Conservation (phyloP, 2,888 invertebrate genomes). For the Crocallis elinguaria region DNA sequence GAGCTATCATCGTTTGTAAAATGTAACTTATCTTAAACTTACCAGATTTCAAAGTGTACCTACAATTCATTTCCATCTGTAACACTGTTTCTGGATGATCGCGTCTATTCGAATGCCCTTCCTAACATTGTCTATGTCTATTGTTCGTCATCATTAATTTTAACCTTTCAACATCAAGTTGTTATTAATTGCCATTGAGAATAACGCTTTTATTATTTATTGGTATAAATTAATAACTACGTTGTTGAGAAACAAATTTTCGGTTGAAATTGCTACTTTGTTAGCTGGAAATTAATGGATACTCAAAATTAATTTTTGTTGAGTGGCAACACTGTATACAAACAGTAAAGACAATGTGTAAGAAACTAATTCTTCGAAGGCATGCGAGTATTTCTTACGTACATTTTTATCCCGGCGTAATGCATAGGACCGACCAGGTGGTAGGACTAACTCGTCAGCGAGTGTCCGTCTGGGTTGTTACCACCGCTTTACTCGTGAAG, state of each 20-base stretch:
- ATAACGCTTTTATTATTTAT: slow-evolving; percentile 39
- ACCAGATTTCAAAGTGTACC: slow-evolving; percentile 6
- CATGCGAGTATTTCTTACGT: no score
- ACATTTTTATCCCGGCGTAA: no score
- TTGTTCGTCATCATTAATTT: slow-evolving; percentile 39
- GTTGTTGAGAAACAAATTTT: slow-evolving; percentile 41
- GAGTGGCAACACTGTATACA: slow-evolving; percentile 18
- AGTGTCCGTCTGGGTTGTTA: no score
- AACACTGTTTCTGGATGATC: slow-evolving; percentile 10
- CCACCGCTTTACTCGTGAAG: no score
- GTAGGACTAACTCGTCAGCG: no score
- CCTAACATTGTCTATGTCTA: slow-evolving; percentile 23
- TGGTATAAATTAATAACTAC: slow-evolving; percentile 39
- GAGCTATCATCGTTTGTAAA: background rate
- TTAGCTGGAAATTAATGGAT: slow-evolving; percentile 42
- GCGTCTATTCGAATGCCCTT: slow-evolving; percentile 17
- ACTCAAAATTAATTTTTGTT: slow-evolving; percentile 42
- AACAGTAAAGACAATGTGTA: slow-evolving; percentile 1
- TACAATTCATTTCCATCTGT: slow-evolving; percentile 5
- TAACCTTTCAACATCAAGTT: slow-evolving; percentile 35
- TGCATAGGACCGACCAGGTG: no score
- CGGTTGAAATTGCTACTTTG: slow-evolving; percentile 39
- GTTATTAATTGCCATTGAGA: slow-evolving; percentile 37
- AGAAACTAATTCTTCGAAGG: no score
- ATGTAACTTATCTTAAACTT: no score